Evolutionary conservation across 2,113 vertebrate species (phyloP).

Genomic region (Pteronura brasiliensis): DNA sequence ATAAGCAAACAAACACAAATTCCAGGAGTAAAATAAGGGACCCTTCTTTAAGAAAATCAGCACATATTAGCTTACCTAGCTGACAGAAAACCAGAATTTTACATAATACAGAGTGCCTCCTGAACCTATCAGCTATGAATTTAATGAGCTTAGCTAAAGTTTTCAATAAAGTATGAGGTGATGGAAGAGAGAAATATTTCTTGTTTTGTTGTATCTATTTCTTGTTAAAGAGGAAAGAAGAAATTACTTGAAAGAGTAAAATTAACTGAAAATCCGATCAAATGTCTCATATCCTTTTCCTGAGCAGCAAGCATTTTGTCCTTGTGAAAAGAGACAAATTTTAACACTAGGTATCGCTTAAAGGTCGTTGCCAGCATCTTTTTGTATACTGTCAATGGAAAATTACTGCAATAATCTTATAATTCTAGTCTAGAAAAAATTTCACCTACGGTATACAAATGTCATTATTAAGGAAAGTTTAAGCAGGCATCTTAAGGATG

Average conservation of each 20-base stretch:
- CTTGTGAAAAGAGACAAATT: not conserved
- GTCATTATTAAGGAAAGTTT: slow-evolving; percentile 24
- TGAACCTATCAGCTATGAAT: not conserved
- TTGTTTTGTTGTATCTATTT: slow-evolving; percentile 9
- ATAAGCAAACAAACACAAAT: slow-evolving; percentile 47
- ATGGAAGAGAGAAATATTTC: slow-evolving; percentile 1
- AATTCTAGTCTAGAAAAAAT: slow-evolving; percentile 34
- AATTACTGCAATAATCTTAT: slow-evolving; percentile 21
- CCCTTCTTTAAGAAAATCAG: not conserved
- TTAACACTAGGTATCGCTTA: not conserved
- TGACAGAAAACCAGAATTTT: not conserved
- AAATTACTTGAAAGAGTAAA: slow-evolving; percentile 41
- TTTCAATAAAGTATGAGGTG: slow-evolving; percentile 29
- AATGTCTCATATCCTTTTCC: slow-evolving; percentile 25
- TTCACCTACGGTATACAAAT: not conserved
- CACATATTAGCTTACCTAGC: not conserved
- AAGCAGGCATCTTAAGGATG: slow-evolving; percentile 9
- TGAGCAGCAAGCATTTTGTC: slow-evolving; percentile 20
- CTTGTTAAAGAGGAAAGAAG: slow-evolving; percentile 22
- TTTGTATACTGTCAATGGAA: not conserved
- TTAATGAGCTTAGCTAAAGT: slow-evolving; percentile 4
- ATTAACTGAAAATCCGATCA: slow-evolving; percentile 31
- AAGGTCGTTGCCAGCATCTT: not conserved
- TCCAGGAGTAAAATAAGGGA: not conserved
- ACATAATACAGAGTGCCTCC: not conserved